A percentile compares a stretch with the other conserved stretches of the same genome.
Evolutionary conservation across 2,113 vertebrate species (phyloP).

Genomic region (Microtus pennsylvanicus): DNA sequence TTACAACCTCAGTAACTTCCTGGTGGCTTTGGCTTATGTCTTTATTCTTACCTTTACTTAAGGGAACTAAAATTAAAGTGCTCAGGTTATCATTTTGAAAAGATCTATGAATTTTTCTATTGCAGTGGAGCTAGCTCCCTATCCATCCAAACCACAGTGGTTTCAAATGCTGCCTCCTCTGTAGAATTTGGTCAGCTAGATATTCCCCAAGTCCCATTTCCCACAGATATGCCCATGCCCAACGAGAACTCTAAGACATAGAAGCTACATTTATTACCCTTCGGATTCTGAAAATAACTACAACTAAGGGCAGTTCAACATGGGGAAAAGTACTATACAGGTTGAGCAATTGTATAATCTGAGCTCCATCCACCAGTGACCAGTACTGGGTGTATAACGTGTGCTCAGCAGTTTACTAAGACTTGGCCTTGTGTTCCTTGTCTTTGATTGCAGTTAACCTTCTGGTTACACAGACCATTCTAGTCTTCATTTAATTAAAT

Average conservation of each 20-base stretch:
- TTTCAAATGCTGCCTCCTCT: background rate
- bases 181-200: background rate
- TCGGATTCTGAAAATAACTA: background rate
- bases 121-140: background rate
- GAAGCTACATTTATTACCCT: background rate
- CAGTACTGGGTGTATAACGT: rapidly evolving
- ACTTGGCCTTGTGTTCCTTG: background rate
- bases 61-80: background rate
- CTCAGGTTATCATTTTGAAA: background rate
- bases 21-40: background rate
- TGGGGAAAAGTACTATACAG: background rate
- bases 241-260: background rate
- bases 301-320: background rate
- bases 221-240: background rate
- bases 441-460: background rate
- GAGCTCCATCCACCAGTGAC: background rate
- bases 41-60: slow-evolving; percentile 11
- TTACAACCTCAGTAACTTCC: background rate
- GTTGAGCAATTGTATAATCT: background rate
- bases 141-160: background rate
- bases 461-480: background rate
- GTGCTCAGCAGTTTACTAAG: background rate
- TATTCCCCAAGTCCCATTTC: background rate
- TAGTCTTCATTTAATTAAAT: background rate
- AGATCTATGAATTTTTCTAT: background rate